These are phyloP conservation scores for Percopsis transmontana DNA, from an alignment of 2,113 vertebrate species.

Conservation along the genomic window DNA sequence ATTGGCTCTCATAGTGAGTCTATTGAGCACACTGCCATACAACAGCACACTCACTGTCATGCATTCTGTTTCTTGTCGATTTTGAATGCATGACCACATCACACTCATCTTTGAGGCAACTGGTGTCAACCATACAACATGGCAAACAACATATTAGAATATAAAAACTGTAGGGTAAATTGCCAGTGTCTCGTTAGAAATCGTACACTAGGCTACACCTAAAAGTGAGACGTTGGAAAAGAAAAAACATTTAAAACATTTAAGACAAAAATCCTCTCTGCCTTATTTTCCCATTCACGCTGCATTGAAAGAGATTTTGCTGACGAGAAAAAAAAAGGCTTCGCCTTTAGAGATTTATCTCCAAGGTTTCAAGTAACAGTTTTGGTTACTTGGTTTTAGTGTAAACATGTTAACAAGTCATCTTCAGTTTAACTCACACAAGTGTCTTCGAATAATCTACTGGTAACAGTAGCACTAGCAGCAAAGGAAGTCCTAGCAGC, in stretches of 20 bases:
- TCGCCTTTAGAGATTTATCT: slow-evolving; percentile 1
- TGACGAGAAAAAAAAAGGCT: not conserved
- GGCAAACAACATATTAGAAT: slow-evolving; percentile 1
- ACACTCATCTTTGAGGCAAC: slow-evolving; percentile 10
- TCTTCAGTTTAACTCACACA: slow-evolving; percentile 38
- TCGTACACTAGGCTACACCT: slow-evolving; percentile 31
- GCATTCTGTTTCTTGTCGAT: slow-evolving; percentile 3
- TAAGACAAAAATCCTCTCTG: slow-evolving; percentile 1
- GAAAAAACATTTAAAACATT: slow-evolving; percentile 3
- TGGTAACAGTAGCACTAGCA: slow-evolving; percentile 37
- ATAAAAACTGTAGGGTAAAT: slow-evolving; percentile 12
- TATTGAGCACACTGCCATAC: not conserved
- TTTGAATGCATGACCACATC: not conserved
- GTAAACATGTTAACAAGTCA: slow-evolving; percentile 51
- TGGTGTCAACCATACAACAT: slow-evolving; percentile 5
- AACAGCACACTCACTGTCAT: slow-evolving; percentile 4
- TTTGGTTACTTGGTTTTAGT: slow-evolving; percentile 26
- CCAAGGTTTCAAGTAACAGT: slow-evolving; percentile 14
- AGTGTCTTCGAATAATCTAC: slow-evolving; percentile 6
- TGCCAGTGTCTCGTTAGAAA: slow-evolving; percentile 45
- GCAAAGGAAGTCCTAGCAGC: slow-evolving; percentile 42
- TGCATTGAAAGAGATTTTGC: slow-evolving; percentile 13
- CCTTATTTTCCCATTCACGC: slow-evolving; percentile 10
- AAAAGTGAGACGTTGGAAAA: not conserved
- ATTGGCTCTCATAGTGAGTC: not conserved